These are phyloP conservation scores for Trichopria drosophilae DNA, from an alignment of 2,888 invertebrate species.

Conservation along the genomic window DNA sequence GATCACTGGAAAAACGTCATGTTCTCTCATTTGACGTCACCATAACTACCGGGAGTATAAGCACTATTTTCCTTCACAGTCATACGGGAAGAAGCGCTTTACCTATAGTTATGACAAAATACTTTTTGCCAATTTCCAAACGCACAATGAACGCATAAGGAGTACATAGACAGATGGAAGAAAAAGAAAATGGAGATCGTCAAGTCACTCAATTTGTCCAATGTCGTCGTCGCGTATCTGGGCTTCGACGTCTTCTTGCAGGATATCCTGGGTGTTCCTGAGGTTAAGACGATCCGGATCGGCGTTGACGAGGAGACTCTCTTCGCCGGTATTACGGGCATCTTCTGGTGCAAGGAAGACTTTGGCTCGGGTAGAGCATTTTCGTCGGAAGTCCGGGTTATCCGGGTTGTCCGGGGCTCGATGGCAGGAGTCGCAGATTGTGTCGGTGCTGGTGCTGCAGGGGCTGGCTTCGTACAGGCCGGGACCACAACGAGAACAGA, in stretches of 20 bases:
- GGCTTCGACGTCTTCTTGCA: conserved; percentile 49
- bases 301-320: conserved; percentile 52
- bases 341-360: conserved; percentile 55
- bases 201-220: too few relatives aligned
- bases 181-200: too few relatives aligned
- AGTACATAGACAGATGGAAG: too few relatives aligned
- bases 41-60: too few relatives aligned
- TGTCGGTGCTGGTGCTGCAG: conserved; percentile 53
- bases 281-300: conserved; percentile 34
- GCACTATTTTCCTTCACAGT: too few relatives aligned
- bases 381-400: conserved; percentile 47
- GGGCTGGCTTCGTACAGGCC: conserved; percentile 58
- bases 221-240: conserved; percentile 31
- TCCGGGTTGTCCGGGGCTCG: conserved; percentile 37
- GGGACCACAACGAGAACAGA: conserved; percentile 57
- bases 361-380: conserved; percentile 43
- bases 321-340: conserved; percentile 50
- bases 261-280: conserved; percentile 30
- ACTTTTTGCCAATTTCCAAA: too few relatives aligned
- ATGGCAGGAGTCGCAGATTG: conserved; percentile 57
- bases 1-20: too few relatives aligned
- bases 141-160: too few relatives aligned
- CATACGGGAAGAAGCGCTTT: too few relatives aligned
- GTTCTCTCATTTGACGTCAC: too few relatives aligned
- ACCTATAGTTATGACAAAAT: too few relatives aligned